Conservation (phyloP, 2,888 invertebrate genomes). For the Cantharis rustica region DNA sequence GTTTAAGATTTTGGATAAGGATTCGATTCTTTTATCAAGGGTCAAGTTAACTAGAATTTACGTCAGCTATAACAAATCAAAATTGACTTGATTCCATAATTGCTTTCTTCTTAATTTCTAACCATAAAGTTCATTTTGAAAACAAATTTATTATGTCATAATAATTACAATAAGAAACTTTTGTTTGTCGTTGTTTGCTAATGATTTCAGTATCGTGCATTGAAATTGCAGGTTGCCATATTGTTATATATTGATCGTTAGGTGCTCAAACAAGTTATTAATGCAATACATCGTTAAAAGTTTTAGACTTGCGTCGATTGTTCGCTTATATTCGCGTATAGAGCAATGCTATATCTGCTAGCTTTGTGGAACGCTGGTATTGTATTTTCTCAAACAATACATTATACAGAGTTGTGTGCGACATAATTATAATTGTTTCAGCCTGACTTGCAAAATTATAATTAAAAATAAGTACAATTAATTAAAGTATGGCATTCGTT, state of each 20-base stretch:
- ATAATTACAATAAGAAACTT: slow-evolving; percentile 3
- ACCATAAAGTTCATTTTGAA: not conserved
- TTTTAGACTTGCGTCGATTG: slow-evolving; percentile 57
- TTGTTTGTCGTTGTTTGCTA: slow-evolving; percentile 8
- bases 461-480: slow-evolving; percentile 51
- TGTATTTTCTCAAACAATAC: slow-evolving; percentile 52
- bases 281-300: slow-evolving; percentile 57
- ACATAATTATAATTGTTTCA: slow-evolving; percentile 56
- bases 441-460: slow-evolving; percentile 53
- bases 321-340: slow-evolving; percentile 35
- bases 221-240: slow-evolving; percentile 39
- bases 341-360: slow-evolving; percentile 53
- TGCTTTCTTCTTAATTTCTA: not conserved
- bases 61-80: slow-evolving; percentile 38
- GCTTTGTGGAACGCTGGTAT: slow-evolving; percentile 51
- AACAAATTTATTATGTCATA: not conserved
- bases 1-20: slow-evolving; percentile 49
- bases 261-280: slow-evolving; percentile 56
- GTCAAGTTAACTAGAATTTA: slow-evolving; percentile 45
- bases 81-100: slow-evolving; percentile 19
- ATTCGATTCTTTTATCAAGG: slow-evolving; percentile 48
- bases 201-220: slow-evolving; percentile 26
- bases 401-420: slow-evolving; percentile 53
- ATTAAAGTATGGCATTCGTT: slow-evolving; percentile 12
- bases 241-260: slow-evolving; percentile 52